Evolutionary conservation across 1,140 invertebrate genomes (phyloP), one percentile per base, ranked within the genome.

Genomic region (Leguminivora glycinivorella): DNA sequence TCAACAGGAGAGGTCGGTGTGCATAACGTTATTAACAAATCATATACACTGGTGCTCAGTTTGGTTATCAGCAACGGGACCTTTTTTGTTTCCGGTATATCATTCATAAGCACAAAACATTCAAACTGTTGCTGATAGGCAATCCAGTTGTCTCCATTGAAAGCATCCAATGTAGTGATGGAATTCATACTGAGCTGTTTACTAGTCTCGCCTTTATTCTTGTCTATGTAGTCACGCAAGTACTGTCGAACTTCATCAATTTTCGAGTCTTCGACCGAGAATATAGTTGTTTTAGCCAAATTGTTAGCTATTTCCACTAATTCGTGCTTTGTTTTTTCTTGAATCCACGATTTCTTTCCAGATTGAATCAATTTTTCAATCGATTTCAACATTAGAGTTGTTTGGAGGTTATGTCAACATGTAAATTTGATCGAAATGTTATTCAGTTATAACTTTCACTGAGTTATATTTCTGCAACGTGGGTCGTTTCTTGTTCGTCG

Each of bases 101-200:
- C 70, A 29, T 71, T 71, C 26, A 71, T 31, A 9, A 47, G 31
- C 3, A 71, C 47, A 24, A 67, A 56, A 67, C 70, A 71, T 56
- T 71, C 70, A 31, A 71, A 56, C 24, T 71, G 70, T 56, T 67
- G 40, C 5, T 67, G 31, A 14, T 43, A 71, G 1, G 43, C 40
- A 12, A 47, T 25, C 60, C 60, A 71, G 26, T 71, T 67, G 12
- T 56, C 60, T 4, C 70, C 70, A 0, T 3, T 56, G 9, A 56
- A 24, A 5, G 24, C 22, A 4, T 56, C 56, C 2, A 56, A 9
- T 3, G 56, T 56, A 56, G 19, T 25, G 4, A 56, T 56, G 0
- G 56, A 56, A 2, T 22, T 24, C 56, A 56, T 56, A 17, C 9
- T 19, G 7, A 3, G 24, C 1, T 24, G 2, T 2, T 56, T 24